These are phyloP conservation scores for Pangasianodon hypophthalmus DNA, from an alignment of 2,113 vertebrate genomes.

Conservation along the genomic window DNA sequence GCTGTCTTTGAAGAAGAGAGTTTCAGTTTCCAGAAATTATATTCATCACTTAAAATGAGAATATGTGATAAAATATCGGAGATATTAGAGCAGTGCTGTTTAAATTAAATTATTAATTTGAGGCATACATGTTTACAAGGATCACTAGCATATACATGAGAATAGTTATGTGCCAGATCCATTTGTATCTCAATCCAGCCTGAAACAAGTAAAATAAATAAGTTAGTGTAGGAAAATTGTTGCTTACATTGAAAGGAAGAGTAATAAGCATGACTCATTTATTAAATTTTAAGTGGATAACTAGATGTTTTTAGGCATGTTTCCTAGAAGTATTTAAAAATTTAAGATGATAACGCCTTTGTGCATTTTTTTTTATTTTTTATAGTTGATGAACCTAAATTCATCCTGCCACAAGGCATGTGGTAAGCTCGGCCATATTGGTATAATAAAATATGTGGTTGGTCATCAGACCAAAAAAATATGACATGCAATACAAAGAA, in stretches of 20 bases:
- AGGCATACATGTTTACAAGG: neutral
- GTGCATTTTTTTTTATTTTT: neutral
- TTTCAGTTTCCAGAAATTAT: too few relatives aligned
- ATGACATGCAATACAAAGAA: too few relatives aligned
- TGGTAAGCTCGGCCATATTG: too few relatives aligned
- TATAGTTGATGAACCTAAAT: neutral
- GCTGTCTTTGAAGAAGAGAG: too few relatives aligned
- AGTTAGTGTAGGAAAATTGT: neutral
- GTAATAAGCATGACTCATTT: neutral
- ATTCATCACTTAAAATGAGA: too few relatives aligned
- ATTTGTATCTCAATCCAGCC: neutral
- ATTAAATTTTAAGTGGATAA: neutral
- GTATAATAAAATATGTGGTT: too few relatives aligned
- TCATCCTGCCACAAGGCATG: too few relatives aligned
- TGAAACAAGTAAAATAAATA: neutral
- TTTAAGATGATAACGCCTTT: neutral
- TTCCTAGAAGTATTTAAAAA: neutral
- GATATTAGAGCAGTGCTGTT: neutral
- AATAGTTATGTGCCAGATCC: neutral
- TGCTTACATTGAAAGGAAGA: neutral
- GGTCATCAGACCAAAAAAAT: too few relatives aligned
- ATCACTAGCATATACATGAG: neutral
- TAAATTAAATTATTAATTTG: neutral
- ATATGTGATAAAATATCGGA: neutral
- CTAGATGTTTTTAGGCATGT: neutral